phyloP scores from a whole-genome alignment of 2,888 invertebrate genomes.

The Phyllotreta striolata region DNA sequence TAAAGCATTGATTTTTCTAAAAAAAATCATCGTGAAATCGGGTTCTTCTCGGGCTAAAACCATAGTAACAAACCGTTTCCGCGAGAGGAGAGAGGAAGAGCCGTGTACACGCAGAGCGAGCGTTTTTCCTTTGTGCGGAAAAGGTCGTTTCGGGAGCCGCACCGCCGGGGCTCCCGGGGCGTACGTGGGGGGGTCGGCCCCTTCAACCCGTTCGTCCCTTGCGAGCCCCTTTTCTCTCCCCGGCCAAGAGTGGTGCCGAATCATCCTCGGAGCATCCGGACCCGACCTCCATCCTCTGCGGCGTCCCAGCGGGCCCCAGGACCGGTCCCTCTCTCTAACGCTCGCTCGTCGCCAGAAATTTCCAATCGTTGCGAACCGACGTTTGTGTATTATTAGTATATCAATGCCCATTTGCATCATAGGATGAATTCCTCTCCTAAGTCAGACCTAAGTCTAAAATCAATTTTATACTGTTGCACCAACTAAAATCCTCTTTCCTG shows the following conservation, averaged over 20 bases:
- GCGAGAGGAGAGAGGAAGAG: conserved; percentile 11
- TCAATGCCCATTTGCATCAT: too few species aligned
- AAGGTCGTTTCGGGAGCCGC: conserved; percentile 44
- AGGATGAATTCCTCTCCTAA: too few species aligned
- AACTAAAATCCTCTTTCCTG: too few species aligned
- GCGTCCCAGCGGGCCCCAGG: conserved; percentile 1
- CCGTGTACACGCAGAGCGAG: conserved; percentile 36
- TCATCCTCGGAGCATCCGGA: conserved; percentile 60
- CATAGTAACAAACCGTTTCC: conserved; percentile 43
- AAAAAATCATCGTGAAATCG: too few species aligned
- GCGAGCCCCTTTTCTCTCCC: not conserved
- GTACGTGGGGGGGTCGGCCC: conserved; percentile 1
- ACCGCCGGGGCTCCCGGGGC: conserved; percentile 22
- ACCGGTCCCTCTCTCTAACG: too few species aligned
- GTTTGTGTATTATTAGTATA: too few species aligned
- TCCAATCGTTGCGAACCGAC: too few species aligned
- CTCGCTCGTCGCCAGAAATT: too few species aligned
- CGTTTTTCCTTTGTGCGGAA: conserved; percentile 51
- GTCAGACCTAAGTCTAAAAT: too few species aligned
- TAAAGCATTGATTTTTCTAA: too few species aligned
- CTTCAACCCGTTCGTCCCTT: too few species aligned
- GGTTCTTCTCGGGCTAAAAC: conserved; percentile 41
- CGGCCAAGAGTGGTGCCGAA: conserved; percentile 61
- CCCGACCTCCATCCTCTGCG: conserved; percentile 18
- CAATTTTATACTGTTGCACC: too few species aligned